Base-by-base conservation (phyloP, 1,140 invertebrate genomes). In the Oscheius sp. region DNA sequence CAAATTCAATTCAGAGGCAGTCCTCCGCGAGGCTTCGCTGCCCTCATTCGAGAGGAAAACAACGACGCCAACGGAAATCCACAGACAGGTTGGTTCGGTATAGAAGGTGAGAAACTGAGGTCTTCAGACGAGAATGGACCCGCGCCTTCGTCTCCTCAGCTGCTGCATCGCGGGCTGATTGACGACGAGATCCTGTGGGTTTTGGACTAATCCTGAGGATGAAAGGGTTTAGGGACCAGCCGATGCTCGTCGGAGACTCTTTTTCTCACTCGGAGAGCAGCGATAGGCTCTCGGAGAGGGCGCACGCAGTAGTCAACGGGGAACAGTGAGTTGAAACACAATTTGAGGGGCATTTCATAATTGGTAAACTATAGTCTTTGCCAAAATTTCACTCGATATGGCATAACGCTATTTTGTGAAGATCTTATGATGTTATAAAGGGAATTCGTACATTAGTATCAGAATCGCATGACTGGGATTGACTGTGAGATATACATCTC, bases 171-270 rank as follows among this genome's bases (percentile, higher is more conserved):
- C 2, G 69, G 69, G 20, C 69, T 71, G 20, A 71, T 71, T 36
- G 69, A 71, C 69, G 69, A 71, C 42, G 69, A 71, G 29, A 71
- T 71, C 61, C 18, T 68, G 67, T 68, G 10, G 35, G 49, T 20
- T 4, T 36, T 64, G 62, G 4, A 13, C 49, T 23, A 23, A 55
- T 55, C 15, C 7, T 55, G 28, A 20, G 15, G 4, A 55, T 23
- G 23, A 13, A n/a, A 23, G 7, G 28, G 58, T 68, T 38, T 45
- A 71, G 69, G 42, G 69, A 71, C 58, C 69, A 71, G 42, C 69
- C 69, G 15, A 71, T 63, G 59, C 69, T 71, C 69, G 69, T 71
- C 23, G 69, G 69, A 10, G 69, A 71, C 34, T 61, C 69, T 15
- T 71, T 71, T 36, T 70, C 68, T 3, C 68, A 70, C 58, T 71